phyloP scores from a whole-genome alignment of 2,888 invertebrate genomes.

The Tenthredo distinguenda region DNA sequence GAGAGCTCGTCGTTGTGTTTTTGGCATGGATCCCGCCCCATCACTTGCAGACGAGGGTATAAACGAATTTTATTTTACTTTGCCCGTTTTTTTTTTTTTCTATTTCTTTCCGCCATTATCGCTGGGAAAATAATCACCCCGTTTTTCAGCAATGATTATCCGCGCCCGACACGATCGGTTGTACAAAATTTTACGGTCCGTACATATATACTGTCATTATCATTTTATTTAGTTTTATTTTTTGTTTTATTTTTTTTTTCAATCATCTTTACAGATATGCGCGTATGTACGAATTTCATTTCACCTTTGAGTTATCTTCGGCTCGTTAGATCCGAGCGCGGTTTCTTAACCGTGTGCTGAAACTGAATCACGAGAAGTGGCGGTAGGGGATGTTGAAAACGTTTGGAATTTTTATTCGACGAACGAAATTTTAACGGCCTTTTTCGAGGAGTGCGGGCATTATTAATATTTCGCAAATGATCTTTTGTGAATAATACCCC shows the following conservation, averaged over 20 bases:
- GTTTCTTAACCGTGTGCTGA: neutral
- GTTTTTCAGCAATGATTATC: neutral
- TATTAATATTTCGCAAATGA: neutral
- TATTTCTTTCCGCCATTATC: neutral
- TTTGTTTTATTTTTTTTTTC: neutral
- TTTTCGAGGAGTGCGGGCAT: neutral
- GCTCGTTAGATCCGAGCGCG: slow-evolving; percentile 12
- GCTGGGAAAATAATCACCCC: neutral
- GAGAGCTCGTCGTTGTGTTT: slow-evolving; percentile 36
- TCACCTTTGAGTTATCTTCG: slow-evolving; percentile 24
- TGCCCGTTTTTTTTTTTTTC: neutral
- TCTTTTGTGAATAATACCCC: neutral
- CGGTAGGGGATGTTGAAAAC: neutral
- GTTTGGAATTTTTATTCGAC: neutral
- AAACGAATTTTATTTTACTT: slow-evolving; percentile 7
- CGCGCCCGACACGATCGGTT: neutral
- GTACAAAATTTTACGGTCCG: neutral
- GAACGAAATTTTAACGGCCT: neutral
- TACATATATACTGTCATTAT: neutral
- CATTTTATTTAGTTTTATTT: neutral
- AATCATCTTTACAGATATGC: neutral
- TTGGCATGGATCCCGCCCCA: slow-evolving; percentile 24
- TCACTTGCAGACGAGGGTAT: slow-evolving; percentile 17
- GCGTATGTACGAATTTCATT: slow-evolving; percentile 8
- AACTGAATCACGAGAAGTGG: slow-evolving; percentile 15